These are phyloP conservation scores for Stomatorhinus walkeri DNA, from an alignment of 2,797 vertebrate genomes.

Conservation along the genomic window DNA sequence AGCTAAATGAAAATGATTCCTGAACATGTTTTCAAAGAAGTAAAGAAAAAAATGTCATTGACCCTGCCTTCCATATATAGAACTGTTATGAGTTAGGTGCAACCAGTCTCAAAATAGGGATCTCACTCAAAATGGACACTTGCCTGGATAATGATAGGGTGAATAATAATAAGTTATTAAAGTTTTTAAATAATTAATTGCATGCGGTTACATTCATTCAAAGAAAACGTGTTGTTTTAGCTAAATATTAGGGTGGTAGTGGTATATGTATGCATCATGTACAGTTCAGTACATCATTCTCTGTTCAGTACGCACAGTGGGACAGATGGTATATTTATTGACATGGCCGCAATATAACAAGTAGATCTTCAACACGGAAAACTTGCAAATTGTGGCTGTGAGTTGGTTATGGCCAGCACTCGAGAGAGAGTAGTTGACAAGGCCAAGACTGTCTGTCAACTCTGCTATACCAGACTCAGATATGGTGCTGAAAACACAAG, in stretches of 20 bases:
- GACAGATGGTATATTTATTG: not conserved
- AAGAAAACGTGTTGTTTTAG: not conserved
- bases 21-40: not conserved
- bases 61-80: not conserved
- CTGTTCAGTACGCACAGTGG: not conserved
- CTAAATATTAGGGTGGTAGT: not conserved
- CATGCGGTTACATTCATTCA: not conserved
- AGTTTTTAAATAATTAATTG: not conserved
- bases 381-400: not conserved
- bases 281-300: not conserved
- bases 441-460: not conserved
- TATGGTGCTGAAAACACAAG: not conserved
- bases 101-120: not conserved
- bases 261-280: not conserved
- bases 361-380: not conserved
- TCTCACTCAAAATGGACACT: not conserved
- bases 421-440: not conserved
- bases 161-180: not conserved
- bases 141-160: not conserved
- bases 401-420: not conserved
- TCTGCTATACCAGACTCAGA: not conserved
- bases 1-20: not conserved
- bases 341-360: not conserved
- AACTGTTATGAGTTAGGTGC: not conserved
- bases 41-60: not conserved